Percentiles rank a stretch among this genome's conserved stretches.
These are phyloP conservation scores for Caretta caretta DNA, from an alignment of 2,113 vertebrate genomes.

Conservation along the genomic window DNA sequence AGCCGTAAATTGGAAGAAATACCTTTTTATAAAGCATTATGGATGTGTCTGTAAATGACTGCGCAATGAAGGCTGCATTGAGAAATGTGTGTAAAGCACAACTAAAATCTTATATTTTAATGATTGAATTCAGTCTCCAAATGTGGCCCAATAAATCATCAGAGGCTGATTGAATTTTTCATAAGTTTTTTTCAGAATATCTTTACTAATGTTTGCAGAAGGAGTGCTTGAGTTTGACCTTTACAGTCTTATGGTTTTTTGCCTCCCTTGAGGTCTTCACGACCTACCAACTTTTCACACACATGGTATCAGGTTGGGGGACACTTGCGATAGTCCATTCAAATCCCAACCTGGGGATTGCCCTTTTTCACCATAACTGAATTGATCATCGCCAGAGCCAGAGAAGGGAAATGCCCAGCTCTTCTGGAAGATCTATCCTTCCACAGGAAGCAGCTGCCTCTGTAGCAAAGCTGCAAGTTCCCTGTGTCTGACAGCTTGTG, in stretches of 20 bases:
- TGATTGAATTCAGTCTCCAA: neutral
- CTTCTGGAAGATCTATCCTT: neutral
- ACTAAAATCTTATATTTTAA: neutral
- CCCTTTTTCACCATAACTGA: neutral
- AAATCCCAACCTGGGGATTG: neutral
- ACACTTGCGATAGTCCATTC: neutral
- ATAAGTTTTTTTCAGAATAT: neutral
- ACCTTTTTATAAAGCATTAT: slow-evolving; percentile 25
- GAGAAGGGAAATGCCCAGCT: neutral
- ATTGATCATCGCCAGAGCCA: neutral
- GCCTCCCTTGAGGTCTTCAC: neutral
- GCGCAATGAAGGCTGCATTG: neutral
- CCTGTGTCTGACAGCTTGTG: neutral
- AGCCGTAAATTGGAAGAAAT: slow-evolving; percentile 39
- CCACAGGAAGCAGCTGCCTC: neutral
- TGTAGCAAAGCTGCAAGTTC: neutral
- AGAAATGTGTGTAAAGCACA: slow-evolving; percentile 1
- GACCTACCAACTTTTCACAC: neutral
- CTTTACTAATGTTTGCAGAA: neutral
- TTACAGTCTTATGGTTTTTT: too few species aligned
- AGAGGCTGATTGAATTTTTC: neutral
- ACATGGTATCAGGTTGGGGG: neutral
- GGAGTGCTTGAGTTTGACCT: neutral
- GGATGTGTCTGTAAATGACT: slow-evolving; percentile 18
- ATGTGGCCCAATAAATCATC: neutral